A percentile compares a stretch with the other conserved stretches of the same genome.
Evolutionary conservation across 1,140 invertebrate genomes (phyloP).

Genomic region (Pissodes strobi): DNA sequence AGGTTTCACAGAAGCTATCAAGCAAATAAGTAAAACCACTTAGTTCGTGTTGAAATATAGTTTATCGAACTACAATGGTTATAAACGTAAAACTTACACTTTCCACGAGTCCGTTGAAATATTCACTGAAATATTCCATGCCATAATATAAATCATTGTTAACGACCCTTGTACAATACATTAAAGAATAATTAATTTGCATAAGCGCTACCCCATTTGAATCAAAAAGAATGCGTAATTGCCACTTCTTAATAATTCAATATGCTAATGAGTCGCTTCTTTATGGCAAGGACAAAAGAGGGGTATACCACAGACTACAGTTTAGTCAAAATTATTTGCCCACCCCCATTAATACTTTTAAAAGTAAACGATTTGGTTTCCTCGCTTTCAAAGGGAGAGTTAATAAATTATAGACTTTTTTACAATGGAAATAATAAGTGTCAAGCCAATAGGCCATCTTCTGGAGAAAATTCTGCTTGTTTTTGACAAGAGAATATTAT

Average conservation of each 20-base stretch:
- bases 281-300: conserved; percentile 32
- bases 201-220: conserved; percentile 14
- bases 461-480: too few relatives aligned
- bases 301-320: conserved; percentile 17
- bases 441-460: too few relatives aligned
- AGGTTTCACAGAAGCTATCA: too few relatives aligned
- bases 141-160: conserved; percentile 24
- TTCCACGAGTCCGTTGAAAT: too few relatives aligned
- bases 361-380: conserved; percentile 19
- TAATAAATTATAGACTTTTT: conserved; percentile 24
- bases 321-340: conserved; percentile 37
- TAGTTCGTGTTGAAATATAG: too few relatives aligned
- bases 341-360: conserved; percentile 17
- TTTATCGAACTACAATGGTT: too few relatives aligned
- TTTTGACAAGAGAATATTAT: too few relatives aligned
- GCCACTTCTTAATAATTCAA: conserved; percentile 42
- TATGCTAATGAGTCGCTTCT: conserved; percentile 41
- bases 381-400: conserved; percentile 1
- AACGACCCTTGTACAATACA: conserved; percentile 24
- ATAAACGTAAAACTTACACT: too few relatives aligned
- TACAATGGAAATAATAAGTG: background rate
- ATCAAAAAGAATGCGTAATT: conserved; percentile 34
- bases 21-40: too few relatives aligned
- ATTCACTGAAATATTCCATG: too few relatives aligned
- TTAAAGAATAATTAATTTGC: conserved; percentile 35